Evolutionary conservation across 2,888 invertebrate species (phyloP), one percentile per base, ranked within the genome.

Genomic region (Leptura quadrifasciata): DNA sequence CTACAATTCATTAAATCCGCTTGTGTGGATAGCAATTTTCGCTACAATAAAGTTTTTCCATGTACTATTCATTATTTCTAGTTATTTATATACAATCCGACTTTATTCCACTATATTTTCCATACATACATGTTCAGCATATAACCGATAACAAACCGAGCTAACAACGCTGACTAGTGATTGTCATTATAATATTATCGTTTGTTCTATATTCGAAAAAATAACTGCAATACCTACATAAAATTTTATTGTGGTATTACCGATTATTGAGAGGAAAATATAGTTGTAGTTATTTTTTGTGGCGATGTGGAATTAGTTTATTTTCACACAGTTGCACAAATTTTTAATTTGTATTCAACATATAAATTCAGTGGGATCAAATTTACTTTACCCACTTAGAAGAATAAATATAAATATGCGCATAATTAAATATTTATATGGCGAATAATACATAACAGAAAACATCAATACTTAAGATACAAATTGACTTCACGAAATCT

Each of bases 1-100:
- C 73, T 80, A 68, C 80, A 76, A 81, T 81, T 79, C 79, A 80
- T 61, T 61, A 61, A 71, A 71, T 71, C 52, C 61, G 60, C 61
- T 71, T 57, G 61, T 60, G 71, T 47, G 71, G 71, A 71, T 27
- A 54, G 61, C 58, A 39, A 71, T 71, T 71, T 61, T 71, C 71
- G 71, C 71, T 71, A 61, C 71, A 61, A 69, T 69, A 69, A 69
- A 69, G 24, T 60, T 69, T 71, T 71, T 71, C 24, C 52, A 61
- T 31, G 47, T 71, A 69, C 60, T 68, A 69, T 60, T 60, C 47
- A 39, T 69, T 27, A 61, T 60, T 71, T 27, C 21, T n/a, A 71
- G 60, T 60, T 71, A 57, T 71, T 71, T 71, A 71, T 57, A 24
- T 10, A 55, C 17, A 21, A 55, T 20, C 6, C 21, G n/a, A n/a